phyloP scores from a whole-genome alignment of 2,888 invertebrate species.

The Agonum fuliginosum region DNA sequence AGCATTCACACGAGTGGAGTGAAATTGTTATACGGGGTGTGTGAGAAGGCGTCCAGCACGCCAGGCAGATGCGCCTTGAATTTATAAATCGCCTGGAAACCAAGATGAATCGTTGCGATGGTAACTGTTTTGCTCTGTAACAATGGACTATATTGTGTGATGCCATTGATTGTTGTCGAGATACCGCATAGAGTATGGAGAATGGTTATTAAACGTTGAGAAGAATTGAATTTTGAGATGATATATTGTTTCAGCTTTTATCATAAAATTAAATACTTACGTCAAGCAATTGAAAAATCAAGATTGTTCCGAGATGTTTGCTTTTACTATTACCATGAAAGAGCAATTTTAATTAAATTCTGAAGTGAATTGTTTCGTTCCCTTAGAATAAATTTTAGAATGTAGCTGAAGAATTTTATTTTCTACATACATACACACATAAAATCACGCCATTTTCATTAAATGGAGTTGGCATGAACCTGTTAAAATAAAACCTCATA shows the following conservation, averaged over 20 bases:
- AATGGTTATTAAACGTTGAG: neutral
- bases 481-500: too few relatives aligned
- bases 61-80: neutral
- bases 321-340: too few relatives aligned
- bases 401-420: too few relatives aligned
- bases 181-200: neutral
- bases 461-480: too few relatives aligned
- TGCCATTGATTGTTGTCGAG: neutral
- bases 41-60: constrained; percentile 24
- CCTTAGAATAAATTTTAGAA: too few relatives aligned
- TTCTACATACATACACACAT: too few relatives aligned
- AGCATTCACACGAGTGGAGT: neutral
- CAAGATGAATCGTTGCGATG: constrained; percentile 25
- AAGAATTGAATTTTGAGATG: neutral
- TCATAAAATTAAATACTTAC: neutral
- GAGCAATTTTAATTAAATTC: too few relatives aligned
- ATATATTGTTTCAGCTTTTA: neutral
- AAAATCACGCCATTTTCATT: too few relatives aligned
- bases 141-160: constrained; percentile 10
- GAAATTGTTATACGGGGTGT: constrained; percentile 19
- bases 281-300: too few relatives aligned
- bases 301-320: too few relatives aligned
- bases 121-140: neutral
- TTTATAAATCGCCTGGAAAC: constrained; percentile 41
- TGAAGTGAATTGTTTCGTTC: too few relatives aligned